Conservation (phyloP, 2,113 vertebrate species). For the Istiophorus platypterus region DNA sequence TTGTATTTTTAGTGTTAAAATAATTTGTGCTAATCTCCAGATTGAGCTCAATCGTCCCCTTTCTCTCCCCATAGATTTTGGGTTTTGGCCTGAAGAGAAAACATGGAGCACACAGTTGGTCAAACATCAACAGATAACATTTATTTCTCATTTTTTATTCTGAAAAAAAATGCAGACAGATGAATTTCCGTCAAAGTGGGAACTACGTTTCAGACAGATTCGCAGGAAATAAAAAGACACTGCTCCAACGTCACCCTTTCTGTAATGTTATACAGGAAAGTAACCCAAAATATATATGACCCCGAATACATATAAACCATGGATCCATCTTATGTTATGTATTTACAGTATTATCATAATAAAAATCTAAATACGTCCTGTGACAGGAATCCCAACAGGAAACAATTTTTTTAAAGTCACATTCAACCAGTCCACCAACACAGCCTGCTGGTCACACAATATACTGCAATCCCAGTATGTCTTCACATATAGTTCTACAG, state of each 20-base stretch:
- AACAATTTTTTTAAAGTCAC: constrained; percentile 46
- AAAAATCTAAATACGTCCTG: constrained; percentile 38
- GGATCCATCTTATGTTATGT: constrained; percentile 44
- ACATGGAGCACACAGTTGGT: constrained; percentile 42
- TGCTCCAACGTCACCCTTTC: constrained; percentile 31
- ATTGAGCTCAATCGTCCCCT: neutral
- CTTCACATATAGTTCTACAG: constrained; percentile 24
- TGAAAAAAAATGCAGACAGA: constrained; percentile 67
- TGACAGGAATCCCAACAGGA: constrained; percentile 43
- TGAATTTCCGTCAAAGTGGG: constrained; percentile 55
- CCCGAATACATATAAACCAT: constrained; percentile 54
- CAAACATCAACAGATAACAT: constrained; percentile 67
- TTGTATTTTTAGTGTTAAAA: neutral
- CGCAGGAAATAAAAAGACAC: constrained; percentile 30
- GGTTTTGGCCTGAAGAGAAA: constrained; percentile 10
- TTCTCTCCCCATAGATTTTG: neutral
- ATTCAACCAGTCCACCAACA: constrained; percentile 74
- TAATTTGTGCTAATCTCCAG: neutral
- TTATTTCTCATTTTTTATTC: constrained; percentile 69
- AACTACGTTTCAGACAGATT: constrained; percentile 62
- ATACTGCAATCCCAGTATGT: constrained; percentile 51
- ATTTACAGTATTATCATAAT: constrained; percentile 61
- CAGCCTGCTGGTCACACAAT: constrained; percentile 71
- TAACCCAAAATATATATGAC: constrained; percentile 48
- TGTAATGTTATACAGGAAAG: constrained; percentile 45